These are phyloP conservation scores for Metaphire vulgaris DNA, from an alignment of 1,140 invertebrate genomes.

Conservation along the genomic window DNA sequence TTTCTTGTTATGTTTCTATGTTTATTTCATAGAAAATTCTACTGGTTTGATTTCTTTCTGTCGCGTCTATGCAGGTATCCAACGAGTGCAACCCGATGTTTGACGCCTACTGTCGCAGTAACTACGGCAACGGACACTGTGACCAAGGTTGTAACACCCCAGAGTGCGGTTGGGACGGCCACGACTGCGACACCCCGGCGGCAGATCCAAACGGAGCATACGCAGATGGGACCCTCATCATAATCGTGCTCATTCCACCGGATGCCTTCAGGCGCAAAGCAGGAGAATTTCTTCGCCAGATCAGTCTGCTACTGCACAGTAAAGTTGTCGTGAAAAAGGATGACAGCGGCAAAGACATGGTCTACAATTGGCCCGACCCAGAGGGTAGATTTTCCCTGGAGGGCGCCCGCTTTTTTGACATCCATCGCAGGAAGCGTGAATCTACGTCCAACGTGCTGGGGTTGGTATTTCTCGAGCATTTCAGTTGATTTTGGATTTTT, in stretches of 20 bases:
- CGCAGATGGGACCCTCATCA: conserved; percentile 63
- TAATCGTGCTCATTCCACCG: conserved; percentile 64
- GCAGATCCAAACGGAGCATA: conserved; percentile 51
- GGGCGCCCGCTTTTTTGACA: too few relatives aligned
- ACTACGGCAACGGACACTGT: conserved; percentile 74
- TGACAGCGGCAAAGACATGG: conserved; percentile 71
- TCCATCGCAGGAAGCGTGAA: too few relatives aligned
- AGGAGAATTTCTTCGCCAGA: conserved; percentile 70
- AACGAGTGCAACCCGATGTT: conserved; percentile 52
- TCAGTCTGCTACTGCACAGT: conserved; percentile 71
- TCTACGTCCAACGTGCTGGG: too few relatives aligned
- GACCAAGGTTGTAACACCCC: conserved; percentile 70
- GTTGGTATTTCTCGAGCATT: too few relatives aligned
- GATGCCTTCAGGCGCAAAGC: conserved; percentile 68
- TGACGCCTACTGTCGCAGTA: conserved; percentile 81
- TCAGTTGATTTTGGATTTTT: too few relatives aligned
- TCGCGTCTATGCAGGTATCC: background rate
- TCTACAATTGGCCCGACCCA: conserved; percentile 45
- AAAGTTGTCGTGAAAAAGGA: conserved; percentile 69
- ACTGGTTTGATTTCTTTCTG: too few relatives aligned
- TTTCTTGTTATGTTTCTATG: too few relatives aligned
- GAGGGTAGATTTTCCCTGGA: too few relatives aligned
- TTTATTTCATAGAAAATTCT: too few relatives aligned
- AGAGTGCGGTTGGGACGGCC: conserved; percentile 84
- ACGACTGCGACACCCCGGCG: conserved; percentile 62